Evolutionary conservation across 1,140 invertebrate species (phyloP).

Genomic region (Drosophila obscura): DNA sequence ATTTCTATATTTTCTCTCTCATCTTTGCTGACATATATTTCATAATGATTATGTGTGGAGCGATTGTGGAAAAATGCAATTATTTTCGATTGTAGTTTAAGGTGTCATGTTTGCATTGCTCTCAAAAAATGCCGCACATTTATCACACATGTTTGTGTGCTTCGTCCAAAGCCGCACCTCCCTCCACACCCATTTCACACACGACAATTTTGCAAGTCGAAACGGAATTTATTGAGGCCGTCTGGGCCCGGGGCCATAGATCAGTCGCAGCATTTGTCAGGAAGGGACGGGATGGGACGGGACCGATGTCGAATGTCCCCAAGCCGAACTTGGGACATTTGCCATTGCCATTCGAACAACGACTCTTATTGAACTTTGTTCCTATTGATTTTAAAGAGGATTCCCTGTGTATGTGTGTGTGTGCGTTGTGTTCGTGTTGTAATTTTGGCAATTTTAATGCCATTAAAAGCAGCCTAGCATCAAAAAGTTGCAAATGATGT

Average conservation of each 20-base stretch:
- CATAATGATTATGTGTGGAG: conserved; percentile 61
- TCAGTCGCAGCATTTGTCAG: conserved; percentile 70
- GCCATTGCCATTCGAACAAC: conserved; percentile 12
- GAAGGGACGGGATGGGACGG: not conserved
- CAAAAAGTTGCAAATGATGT: conserved; percentile 79
- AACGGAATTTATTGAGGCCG: conserved; percentile 68
- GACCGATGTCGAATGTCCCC: conserved; percentile 36
- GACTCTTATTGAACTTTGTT: conserved; percentile 60
- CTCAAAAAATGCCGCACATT: conserved; percentile 62
- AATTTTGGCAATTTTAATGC: conserved; percentile 80
- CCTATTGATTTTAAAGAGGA: conserved; percentile 66
- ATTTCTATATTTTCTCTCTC: conserved; percentile 4
- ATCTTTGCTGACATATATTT: conserved; percentile 7
- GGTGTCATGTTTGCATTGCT: conserved; percentile 74
- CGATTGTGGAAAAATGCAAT: conserved; percentile 59
- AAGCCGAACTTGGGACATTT: conserved; percentile 15
- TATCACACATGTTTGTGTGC: conserved; percentile 45
- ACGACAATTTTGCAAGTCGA: conserved; percentile 60
- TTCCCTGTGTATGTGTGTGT: conserved; percentile 1
- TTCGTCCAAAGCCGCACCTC: no score
- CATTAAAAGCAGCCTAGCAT: conserved; percentile 71
- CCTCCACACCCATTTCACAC: not conserved
- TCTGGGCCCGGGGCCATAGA: conserved; percentile 66
- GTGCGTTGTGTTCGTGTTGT: conserved; percentile 52
- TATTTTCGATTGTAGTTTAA: conserved; percentile 68